phyloP scores from a whole-genome alignment of 2,113 vertebrate species.

The Acrocephalus arundinaceus region DNA sequence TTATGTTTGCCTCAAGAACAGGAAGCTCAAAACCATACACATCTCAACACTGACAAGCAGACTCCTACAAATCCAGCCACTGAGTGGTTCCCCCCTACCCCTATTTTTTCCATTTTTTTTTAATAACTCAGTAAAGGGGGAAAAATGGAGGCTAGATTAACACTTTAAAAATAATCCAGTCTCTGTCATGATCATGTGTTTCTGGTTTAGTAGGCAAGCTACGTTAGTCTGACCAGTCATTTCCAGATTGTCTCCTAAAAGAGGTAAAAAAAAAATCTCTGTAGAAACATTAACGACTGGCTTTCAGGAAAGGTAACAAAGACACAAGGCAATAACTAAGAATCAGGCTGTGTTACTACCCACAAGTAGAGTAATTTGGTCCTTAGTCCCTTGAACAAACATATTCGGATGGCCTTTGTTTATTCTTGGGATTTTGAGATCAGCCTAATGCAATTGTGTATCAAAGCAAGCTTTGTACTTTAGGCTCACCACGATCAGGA shows the following conservation, averaged over 20 bases:
- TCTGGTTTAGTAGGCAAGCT: background rate
- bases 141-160: background rate
- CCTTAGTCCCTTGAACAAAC: background rate
- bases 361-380: background rate
- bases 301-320: background rate
- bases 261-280: background rate
- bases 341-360: background rate
- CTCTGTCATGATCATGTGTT: background rate
- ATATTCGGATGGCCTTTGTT: background rate
- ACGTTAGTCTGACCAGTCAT: background rate
- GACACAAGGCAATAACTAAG: background rate
- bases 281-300: background rate
- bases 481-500: accelerated
- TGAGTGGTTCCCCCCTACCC: accelerated
- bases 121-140: background rate
- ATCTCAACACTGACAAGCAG: background rate
- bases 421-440: background rate
- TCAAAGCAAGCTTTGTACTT: background rate
- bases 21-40: background rate
- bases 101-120: background rate
- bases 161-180: background rate
- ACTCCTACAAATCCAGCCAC: background rate
- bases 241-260: background rate
- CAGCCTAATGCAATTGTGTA: background rate
- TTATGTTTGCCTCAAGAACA: background rate